Conservation (phyloP, 2,888 invertebrate species). For the Prenolepis imparis region DNA sequence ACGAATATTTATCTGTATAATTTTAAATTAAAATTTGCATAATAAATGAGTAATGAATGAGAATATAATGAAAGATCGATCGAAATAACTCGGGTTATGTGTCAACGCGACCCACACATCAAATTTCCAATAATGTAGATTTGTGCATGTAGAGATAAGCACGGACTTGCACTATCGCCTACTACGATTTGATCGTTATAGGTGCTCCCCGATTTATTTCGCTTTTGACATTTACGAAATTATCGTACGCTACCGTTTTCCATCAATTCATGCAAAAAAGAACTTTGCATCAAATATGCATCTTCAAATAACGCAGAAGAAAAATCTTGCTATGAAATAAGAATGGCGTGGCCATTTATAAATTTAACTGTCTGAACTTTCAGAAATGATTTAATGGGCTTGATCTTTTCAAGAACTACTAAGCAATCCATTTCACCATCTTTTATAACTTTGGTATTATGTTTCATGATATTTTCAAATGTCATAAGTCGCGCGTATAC, state of each 20-base stretch:
- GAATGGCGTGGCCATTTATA: conserved; percentile 4
- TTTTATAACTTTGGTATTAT: not conserved
- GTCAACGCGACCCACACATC: not conserved
- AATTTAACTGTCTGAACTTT: conserved; percentile 41
- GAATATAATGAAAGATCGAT: not conserved
- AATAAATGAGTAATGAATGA: not conserved
- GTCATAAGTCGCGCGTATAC: conserved; percentile 10
- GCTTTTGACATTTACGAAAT: conserved; percentile 15
- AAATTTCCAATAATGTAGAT: conserved; percentile 11
- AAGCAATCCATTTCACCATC: conserved; percentile 4
- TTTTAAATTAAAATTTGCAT: not conserved
- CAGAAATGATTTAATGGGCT: not conserved
- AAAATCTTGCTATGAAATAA: not conserved
- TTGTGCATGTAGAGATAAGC: not conserved
- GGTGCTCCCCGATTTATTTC: not conserved
- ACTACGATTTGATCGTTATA: not conserved
- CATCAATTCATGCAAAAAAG: not conserved
- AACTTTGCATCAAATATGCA: not conserved
- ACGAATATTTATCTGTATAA: not conserved
- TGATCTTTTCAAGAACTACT: conserved; percentile 33
- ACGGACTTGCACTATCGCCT: not conserved
- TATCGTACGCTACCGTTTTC: not conserved
- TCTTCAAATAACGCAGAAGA: conserved; percentile 2
- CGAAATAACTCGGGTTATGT: conserved; percentile 5
- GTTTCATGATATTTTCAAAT: conserved; percentile 34